Evolutionary conservation across 2,113 vertebrate species (phyloP).

Genomic region (Glareola pratincola): DNA sequence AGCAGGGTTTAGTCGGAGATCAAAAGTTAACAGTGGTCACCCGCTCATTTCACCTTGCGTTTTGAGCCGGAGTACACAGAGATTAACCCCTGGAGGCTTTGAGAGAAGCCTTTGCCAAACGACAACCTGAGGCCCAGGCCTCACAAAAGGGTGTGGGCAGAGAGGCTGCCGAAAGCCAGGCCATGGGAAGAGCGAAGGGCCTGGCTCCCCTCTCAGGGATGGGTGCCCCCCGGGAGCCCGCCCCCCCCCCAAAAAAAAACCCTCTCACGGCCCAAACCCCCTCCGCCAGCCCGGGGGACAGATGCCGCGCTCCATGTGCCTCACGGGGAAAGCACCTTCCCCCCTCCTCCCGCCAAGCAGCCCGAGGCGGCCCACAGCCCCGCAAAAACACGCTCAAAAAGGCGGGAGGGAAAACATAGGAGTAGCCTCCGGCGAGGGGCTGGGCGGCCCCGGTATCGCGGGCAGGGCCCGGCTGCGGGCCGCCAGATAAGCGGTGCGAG

Average conservation of each 20-base stretch:
- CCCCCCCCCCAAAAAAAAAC: neutral
- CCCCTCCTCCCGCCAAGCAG: neutral
- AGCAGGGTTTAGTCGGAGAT: neutral
- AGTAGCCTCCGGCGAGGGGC: neutral
- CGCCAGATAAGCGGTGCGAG: neutral
- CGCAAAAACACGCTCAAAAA: accelerated
- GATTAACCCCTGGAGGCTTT: neutral
- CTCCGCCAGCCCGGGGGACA: neutral
- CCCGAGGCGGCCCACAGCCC: accelerated
- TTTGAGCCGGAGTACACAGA: neutral
- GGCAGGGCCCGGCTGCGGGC: neutral
- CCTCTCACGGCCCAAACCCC: neutral
- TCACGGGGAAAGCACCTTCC: neutral
- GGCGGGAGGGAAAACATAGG: accelerated
- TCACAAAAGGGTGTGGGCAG: accelerated
- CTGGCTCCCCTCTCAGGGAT: neutral
- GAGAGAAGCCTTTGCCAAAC: neutral
- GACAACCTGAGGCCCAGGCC: neutral
- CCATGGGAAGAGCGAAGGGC: neutral
- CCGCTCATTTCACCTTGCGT: neutral
- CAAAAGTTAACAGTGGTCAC: neutral
- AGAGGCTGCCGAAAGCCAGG: accelerated
- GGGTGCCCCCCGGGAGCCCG: neutral
- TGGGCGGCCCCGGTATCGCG: neutral
- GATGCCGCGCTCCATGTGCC: no score